Base-by-base conservation (phyloP, 2,888 invertebrate genomes). In the Thera obeliscata region DNA sequence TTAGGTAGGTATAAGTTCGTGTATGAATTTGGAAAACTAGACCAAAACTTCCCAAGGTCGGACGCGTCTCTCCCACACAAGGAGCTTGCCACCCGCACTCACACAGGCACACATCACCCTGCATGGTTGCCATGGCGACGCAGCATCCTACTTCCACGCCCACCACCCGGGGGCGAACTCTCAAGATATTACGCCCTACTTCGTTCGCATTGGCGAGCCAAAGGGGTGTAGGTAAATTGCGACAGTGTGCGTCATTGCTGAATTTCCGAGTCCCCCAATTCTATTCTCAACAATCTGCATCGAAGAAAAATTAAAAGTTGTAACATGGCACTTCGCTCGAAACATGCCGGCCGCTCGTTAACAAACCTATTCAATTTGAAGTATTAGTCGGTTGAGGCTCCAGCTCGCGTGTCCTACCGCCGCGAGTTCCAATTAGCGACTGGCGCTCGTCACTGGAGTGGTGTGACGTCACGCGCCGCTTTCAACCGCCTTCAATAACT, bases 111-210 rank as follows among this genome's bases (percentile, higher is more conserved):
- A 87, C 86, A 84, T 82, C 74, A 78, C 89, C 91, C 91, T 89
- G 90, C 87, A 83, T 85, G 87, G 95, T 95, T 86, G 93, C 92
- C 94, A 94, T 94, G 88, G 93, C 93, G 89, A 95, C 95, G 93
- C 94, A 94, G 94, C 94, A 93, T 93, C 94, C 94, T 91, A 90
- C 91, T 93, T 91, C 94, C 93, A 92, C 93, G 89, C 94, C 94
- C 91, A 88, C 94, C 90, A 93, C 91, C 91, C 87, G 88, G 91
- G 91, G 91, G 88, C 89, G 89, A 88, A 90, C 90, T 92, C 90
- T 91, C 90, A 89, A 93, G 92, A 90, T 91, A 91, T 90, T 90
- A 91, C 93, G 91, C 92, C 91, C 91, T 91, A 90, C 90, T 89
- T 89, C 90, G 89, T 85, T 86, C 90, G 91, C 87, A 91, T 91